Evolutionary conservation across 2,888 invertebrate genomes (phyloP).

Genomic region (Rhamnusium bicolor): DNA sequence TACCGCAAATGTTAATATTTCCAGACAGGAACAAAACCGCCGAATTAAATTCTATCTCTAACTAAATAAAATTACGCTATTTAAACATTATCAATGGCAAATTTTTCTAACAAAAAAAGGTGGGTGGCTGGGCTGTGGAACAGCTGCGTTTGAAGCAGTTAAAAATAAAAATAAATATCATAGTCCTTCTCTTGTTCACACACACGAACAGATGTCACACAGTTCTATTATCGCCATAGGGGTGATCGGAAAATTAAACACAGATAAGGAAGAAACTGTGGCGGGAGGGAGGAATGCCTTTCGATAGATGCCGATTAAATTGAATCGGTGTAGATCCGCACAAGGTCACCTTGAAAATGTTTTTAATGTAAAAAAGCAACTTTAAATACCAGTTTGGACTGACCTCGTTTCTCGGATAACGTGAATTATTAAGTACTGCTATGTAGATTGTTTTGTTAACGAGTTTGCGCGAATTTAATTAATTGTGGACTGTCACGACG

Average conservation of each 20-base stretch:
- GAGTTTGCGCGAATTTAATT: constrained; percentile 30
- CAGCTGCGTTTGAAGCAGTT: constrained; percentile 29
- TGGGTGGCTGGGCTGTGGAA: constrained; percentile 2
- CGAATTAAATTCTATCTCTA: not conserved
- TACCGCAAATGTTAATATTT: not conserved
- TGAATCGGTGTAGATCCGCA: constrained; percentile 4
- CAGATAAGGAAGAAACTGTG: constrained; percentile 7
- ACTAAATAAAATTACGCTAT: not conserved
- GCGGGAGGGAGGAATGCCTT: not conserved
- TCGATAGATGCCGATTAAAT: constrained; percentile 29
- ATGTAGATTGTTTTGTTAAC: constrained; percentile 31
- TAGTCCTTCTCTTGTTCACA: constrained; percentile 9
- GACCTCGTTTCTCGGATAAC: constrained; percentile 31
- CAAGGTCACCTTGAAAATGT: constrained; percentile 32
- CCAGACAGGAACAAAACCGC: not conserved
- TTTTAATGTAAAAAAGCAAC: constrained; percentile 23
- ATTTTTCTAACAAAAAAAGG: constrained; percentile 20
- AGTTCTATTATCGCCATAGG: constrained; percentile 25
- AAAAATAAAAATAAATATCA: constrained; percentile 29
- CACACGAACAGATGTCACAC: constrained; percentile 27
- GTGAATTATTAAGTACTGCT: constrained; percentile 32
- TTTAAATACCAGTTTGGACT: constrained; percentile 17
- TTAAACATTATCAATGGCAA: not conserved
- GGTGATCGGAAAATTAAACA: constrained; percentile 29
- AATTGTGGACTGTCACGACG: constrained; percentile 14